Evolutionary conservation across 2,797 vertebrate genomes (phyloP), one percentile per base, ranked within the genome.

Genomic region (Borostomias antarcticus): DNA sequence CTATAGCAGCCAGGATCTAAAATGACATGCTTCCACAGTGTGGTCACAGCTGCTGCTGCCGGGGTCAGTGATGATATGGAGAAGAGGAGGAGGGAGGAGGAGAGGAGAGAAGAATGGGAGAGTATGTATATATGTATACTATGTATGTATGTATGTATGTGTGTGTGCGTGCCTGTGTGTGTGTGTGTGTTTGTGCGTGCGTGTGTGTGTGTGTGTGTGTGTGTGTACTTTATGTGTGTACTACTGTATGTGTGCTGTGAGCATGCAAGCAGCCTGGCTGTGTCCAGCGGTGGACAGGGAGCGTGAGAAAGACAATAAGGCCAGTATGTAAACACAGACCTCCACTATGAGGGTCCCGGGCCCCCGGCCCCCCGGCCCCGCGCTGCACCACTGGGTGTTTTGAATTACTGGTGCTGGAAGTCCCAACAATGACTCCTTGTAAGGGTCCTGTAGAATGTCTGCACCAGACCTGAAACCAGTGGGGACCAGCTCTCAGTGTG

Each of bases 1-100:
- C 78, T 90, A n/a, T 85, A 89, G 85, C 81, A 77, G 81, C 79
- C 82, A 84, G 83, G 79, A 80, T 68, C 74, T 67, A 74, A 85
- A 79, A 79, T 72, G 82, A 88, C 86, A 91, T 83, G 80, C 84
- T 86, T 88, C 76, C 80, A 79, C 86, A 82, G n/a, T n/a, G n/a
- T n/a, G 82, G 77, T 80, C 77, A 65, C 80, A 81, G 78, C 89
- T 89, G 86, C 89, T 91, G 69, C 72, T 74, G 26, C 25, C 26
- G 68, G 72, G 79, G 76, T 67, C 66, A 75, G 68, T 73, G 76
- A 74, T 70, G 68, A 43, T 50, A 66, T 81, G 65, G 69, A 80
- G 70, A 67, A 48, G 11, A n/a, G 33, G 47, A 19, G 47, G 28
- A 9, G 32, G 19, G 25, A 23, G 25, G 66, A 1, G 11, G 11